Conservation (phyloP, 2,113 vertebrate species). For the Meriones unguiculatus region DNA sequence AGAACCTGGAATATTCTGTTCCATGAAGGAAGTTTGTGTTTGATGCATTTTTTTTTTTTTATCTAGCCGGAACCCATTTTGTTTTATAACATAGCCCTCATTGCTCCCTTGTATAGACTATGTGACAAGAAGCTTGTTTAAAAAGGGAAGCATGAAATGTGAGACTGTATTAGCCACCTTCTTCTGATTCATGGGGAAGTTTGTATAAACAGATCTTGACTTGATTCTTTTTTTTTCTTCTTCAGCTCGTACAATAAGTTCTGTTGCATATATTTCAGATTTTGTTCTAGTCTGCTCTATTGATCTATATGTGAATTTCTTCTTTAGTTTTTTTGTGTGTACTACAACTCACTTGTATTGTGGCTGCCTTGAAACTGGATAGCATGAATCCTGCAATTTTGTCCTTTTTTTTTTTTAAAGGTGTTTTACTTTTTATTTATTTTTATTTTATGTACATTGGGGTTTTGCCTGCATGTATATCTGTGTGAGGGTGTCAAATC, state of each 20-base stretch:
- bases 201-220: neutral
- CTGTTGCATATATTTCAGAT: slow-evolving; percentile 36
- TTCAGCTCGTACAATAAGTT: slow-evolving; percentile 26
- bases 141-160: neutral
- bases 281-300: slow-evolving; percentile 43
- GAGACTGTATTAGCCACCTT: neutral
- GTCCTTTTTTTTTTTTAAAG: neutral
- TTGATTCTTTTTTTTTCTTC: slow-evolving; percentile 30
- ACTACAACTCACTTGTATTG: neutral
- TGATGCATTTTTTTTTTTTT: neutral
- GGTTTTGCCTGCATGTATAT: too few species aligned
- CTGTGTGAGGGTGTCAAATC: too few species aligned
- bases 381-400: slow-evolving; percentile 39
- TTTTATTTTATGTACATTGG: too few species aligned
- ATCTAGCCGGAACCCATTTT: neutral
- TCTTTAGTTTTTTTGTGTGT: slow-evolving; percentile 50
- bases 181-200: neutral
- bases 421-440: too few species aligned
- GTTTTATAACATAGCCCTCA: neutral
- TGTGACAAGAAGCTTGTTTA: neutral
- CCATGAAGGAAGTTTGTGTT: neutral
- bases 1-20: neutral
- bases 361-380: slow-evolving; percentile 39
- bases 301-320: slow-evolving; percentile 17
- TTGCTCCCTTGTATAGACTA: neutral